Conservation (phyloP, 30 jellyfish, hydroid and myxozoan species). For the Sanderia malayensis region DNA sequence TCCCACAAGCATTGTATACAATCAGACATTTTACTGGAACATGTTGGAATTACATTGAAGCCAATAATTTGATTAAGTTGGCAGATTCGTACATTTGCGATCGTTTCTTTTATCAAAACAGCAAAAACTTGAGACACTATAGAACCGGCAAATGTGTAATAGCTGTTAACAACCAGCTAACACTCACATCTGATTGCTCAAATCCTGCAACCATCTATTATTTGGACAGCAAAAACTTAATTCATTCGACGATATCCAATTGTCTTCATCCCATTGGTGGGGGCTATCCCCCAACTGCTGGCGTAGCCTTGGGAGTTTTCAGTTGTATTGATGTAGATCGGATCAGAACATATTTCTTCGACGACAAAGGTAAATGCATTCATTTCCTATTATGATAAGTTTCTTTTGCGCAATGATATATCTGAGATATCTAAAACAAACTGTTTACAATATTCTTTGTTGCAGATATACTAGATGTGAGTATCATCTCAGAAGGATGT, state of each 20-base stretch:
- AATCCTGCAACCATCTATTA: conserved; percentile 14
- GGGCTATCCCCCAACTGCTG: neutral
- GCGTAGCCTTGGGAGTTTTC: neutral
- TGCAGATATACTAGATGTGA: conserved; percentile 8
- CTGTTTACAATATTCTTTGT: neutral
- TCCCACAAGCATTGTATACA: conserved; percentile 15
- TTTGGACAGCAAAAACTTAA: neutral
- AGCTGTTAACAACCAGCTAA: neutral
- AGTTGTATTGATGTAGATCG: conserved; percentile 25
- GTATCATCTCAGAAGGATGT: conserved; percentile 10
- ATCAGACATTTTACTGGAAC: conserved; percentile 24
- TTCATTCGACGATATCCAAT: neutral
- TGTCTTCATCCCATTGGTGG: conserved; percentile 24
- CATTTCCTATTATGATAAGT: neutral
- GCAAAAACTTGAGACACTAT: conserved; percentile 20
- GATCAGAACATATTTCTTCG: conserved; percentile 9
- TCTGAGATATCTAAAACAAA: neutral
- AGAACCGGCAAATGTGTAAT: conserved; percentile 30
- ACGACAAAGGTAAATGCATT: conserved; percentile 26
- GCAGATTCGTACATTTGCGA: conserved; percentile 18
- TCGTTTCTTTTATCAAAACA: conserved; percentile 23
- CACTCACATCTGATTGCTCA: conserved; percentile 29
- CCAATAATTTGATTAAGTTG: conserved; percentile 3
- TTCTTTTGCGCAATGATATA: neutral
- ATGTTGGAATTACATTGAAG: conserved; percentile 16